These are phyloP conservation scores for Cataglyphis livida DNA, from an alignment of 2,888 invertebrate genomes.

Conservation along the genomic window DNA sequence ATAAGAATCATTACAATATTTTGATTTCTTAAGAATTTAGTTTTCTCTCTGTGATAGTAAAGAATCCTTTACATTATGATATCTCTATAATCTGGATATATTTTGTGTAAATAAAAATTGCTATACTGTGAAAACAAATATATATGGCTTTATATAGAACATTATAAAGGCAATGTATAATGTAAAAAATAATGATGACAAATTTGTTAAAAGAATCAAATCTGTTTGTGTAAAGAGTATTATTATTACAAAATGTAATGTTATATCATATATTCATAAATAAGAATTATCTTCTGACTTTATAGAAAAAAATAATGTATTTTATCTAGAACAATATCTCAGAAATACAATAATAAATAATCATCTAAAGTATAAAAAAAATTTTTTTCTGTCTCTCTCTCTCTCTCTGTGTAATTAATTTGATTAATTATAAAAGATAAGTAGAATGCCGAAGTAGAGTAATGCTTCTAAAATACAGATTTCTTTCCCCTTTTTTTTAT, in stretches of 20 bases:
- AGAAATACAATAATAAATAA: constrained; percentile 67
- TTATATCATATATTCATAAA: constrained; percentile 54
- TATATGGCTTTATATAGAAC: constrained; percentile 62
- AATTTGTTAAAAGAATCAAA: constrained; percentile 54
- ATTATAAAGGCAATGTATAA: constrained; percentile 51
- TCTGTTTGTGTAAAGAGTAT: constrained; percentile 25
- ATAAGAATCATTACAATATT: constrained; percentile 62
- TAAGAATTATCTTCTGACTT: constrained; percentile 63
- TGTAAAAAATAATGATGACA: constrained; percentile 48
- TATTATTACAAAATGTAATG: neutral
- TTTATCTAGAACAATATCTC: constrained; percentile 55
- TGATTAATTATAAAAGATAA: constrained; percentile 64
- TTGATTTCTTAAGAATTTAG: constrained; percentile 66
- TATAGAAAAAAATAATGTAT: constrained; percentile 71
- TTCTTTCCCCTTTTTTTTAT: constrained; percentile 56
- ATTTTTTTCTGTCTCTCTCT: constrained; percentile 60
- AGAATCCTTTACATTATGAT: constrained; percentile 60
- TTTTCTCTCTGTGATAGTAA: constrained; percentile 44
- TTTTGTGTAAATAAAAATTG: constrained; percentile 61
- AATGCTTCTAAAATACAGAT: constrained; percentile 70
- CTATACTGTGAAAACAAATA: constrained; percentile 52
- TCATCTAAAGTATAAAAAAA: constrained; percentile 65
- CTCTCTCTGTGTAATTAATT: constrained; percentile 45
- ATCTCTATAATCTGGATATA: constrained; percentile 59
- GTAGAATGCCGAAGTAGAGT: constrained; percentile 68